Base-by-base conservation (phyloP, 2,797 vertebrate genomes). In the Borostomias antarcticus region DNA sequence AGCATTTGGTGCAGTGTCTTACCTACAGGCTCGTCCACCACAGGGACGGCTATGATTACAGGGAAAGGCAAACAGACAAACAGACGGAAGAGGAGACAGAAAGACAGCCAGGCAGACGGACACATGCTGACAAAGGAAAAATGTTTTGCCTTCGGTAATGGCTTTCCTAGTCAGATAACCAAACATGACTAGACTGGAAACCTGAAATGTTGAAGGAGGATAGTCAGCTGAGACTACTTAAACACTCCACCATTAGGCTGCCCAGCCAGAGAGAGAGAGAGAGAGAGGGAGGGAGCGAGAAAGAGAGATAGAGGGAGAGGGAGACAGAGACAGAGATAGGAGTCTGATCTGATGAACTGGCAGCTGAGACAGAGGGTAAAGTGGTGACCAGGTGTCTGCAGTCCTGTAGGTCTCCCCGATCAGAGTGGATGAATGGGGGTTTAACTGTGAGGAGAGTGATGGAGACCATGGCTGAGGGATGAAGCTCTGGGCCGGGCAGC, bases 401-500 rank as follows among this genome's bases (percentile, higher is more conserved):
- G 58, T 40, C 29, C 56, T 35, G 11, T 45, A 11, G 47, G 10
- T 48, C 50, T 40, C 45, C 53, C 54, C 66, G 48, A 64, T 72
- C 40, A 26, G 63, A 23, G 37, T 23, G 70, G 72, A 69, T 33
- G 43, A 54, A 23, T 13, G 50, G 33, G 45, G 62, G 43, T 76
- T 68, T 58, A 59, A 60, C 35, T 64, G 29, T 43, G 52, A 40
- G 58, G 56, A 64, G 40, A 52, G 32, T 53, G 59, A 69, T 50
- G 59, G 64, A 75, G 57, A 19, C 19, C 21, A 2, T 23, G 32
- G 30, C 11, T 13, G 5, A 45, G 40, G n/a, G 3, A 17, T 13
- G 40, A 45, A 17, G 10, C 19, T 25, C 32, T 7, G 21, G 56
- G 19, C 29, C 56, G 35, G 56, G 35, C 35, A 58, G 35, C 56